These are phyloP conservation scores for Labrus mixtus DNA, from an alignment of 2,113 vertebrate genomes.

Conservation along the genomic window DNA sequence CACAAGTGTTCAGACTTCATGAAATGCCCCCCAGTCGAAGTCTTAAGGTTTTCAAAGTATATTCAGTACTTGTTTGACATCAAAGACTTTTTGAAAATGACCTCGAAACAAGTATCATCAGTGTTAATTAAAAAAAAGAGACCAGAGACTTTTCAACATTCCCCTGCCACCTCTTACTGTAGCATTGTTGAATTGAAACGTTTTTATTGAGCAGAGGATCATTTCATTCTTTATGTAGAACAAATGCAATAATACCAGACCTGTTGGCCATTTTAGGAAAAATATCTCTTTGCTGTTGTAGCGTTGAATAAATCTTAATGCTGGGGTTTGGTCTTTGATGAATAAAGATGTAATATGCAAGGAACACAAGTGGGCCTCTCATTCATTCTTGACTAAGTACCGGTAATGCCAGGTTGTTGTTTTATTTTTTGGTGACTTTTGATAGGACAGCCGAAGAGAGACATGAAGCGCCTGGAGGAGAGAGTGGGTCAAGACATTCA, in stretches of 20 bases:
- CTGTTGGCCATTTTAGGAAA: slow-evolving; percentile 47
- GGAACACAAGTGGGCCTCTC: neutral
- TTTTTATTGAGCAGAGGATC: slow-evolving; percentile 13
- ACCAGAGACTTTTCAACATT: neutral
- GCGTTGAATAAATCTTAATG: slow-evolving; percentile 71
- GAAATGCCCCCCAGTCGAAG: neutral
- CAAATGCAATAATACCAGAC: slow-evolving; percentile 66
- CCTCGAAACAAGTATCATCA: neutral
- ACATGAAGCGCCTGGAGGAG: too few relatives aligned
- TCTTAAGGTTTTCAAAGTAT: slow-evolving; percentile 5
- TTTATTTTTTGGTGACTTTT: too few relatives aligned
- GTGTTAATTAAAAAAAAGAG: slow-evolving; percentile 6
- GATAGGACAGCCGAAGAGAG: too few relatives aligned
- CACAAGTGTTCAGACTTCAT: neutral
- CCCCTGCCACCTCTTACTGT: slow-evolving; percentile 22
- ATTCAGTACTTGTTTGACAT: slow-evolving; percentile 19
- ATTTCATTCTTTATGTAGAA: slow-evolving; percentile 24
- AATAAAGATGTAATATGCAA: slow-evolving; percentile 82
- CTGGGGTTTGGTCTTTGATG: slow-evolving; percentile 64
- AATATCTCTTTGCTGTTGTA: slow-evolving; percentile 66
- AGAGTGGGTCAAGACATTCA: too few relatives aligned
- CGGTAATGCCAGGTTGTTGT: too few relatives aligned
- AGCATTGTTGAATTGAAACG: slow-evolving; percentile 45
- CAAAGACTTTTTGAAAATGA: neutral
- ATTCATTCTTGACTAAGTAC: slow-evolving; percentile 17